Percentiles rank a stretch among this genome's conserved stretches.
phyloP scores from a whole-genome alignment of 2,888 invertebrate genomes.

The Cactoblastis cactorum region DNA sequence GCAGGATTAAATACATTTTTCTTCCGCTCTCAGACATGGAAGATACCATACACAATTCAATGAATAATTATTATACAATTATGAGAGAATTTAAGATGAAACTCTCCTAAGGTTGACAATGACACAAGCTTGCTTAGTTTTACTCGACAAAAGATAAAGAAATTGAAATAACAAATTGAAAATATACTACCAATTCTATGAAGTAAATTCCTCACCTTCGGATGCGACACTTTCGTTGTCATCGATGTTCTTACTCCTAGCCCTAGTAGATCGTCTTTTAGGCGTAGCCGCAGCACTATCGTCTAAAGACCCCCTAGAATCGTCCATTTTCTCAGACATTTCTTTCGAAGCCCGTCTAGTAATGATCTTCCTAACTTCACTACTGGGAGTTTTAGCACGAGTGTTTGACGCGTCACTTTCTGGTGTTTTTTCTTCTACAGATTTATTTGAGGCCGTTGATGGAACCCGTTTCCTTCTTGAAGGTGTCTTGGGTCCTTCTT shows the following conservation, averaged over 20 bases:
- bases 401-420: conserved; percentile 35
- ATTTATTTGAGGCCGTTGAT: conserved; percentile 47
- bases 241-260: conserved; percentile 36
- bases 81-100: too few species aligned
- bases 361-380: conserved; percentile 56
- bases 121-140: too few species aligned
- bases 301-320: conserved; percentile 39
- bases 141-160: too few species aligned
- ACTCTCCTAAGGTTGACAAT: too few species aligned
- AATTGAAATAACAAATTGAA: too few species aligned
- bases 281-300: conserved; percentile 47
- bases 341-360: conserved; percentile 64
- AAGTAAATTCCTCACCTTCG: conserved; percentile 26
- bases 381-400: conserved; percentile 50
- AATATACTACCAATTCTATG: too few species aligned
- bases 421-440: conserved; percentile 38
- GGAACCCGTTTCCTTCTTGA: conserved; percentile 51
- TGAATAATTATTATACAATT: too few species aligned
- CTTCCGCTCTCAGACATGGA: too few species aligned
- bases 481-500: conserved; percentile 42
- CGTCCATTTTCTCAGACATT: conserved; percentile 45
- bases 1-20: too few species aligned
- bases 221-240: conserved; percentile 59
- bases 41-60: too few species aligned
- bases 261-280: conserved; percentile 35